Conservation (phyloP, 2,113 vertebrate species). For the Hippotragus niger region DNA sequence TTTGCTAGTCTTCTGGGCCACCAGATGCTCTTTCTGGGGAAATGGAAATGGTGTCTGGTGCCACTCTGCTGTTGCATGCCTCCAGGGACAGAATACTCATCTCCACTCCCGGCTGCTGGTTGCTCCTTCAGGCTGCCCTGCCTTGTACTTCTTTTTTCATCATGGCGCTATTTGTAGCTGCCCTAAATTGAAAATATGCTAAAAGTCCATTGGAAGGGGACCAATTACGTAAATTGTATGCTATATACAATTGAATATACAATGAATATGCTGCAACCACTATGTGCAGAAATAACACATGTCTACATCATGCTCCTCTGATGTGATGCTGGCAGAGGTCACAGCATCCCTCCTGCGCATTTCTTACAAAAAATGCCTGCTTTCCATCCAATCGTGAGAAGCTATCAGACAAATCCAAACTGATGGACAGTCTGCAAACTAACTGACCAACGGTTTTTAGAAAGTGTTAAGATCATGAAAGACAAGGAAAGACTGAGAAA, state of each 20-base stretch:
- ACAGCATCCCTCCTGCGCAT: background rate
- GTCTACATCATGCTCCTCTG: fast-evolving
- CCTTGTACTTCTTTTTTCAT: background rate
- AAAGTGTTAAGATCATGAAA: background rate
- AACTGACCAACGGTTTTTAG: background rate
- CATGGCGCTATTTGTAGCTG: background rate
- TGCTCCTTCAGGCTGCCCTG: background rate
- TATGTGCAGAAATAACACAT: background rate
- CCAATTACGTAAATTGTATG: background rate
- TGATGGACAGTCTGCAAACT: background rate
- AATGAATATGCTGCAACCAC: background rate
- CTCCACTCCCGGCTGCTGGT: background rate
- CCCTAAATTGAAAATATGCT: background rate
- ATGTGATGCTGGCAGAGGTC: background rate
- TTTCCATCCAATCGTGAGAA: background rate
- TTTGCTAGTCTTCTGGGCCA: background rate
- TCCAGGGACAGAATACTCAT: background rate
- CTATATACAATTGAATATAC: background rate
- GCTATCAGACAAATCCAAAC: background rate
- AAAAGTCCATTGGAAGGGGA: background rate
- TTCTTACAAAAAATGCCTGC: background rate
- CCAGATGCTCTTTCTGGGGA: background rate
- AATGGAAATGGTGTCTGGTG: background rate
- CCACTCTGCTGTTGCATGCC: background rate
- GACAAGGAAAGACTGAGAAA: background rate